Conservation (phyloP, 2,888 invertebrate species). For the Molorchus minor region DNA sequence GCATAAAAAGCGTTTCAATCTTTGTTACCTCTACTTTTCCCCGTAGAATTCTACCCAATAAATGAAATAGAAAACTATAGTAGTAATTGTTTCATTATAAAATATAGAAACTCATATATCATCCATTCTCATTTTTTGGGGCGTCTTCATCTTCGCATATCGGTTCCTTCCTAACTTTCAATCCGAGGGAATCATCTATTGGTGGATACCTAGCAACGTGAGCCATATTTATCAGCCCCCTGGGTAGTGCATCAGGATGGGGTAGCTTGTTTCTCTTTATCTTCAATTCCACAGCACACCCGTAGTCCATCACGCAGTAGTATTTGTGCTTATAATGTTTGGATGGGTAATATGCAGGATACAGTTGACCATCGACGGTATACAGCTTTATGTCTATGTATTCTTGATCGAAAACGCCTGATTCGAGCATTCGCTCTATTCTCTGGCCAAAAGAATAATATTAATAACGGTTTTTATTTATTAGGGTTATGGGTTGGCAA, state of each 20-base stretch:
- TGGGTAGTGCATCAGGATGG: conserved; percentile 46
- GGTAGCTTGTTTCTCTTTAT: conserved; percentile 54
- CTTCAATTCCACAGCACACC: conserved; percentile 55
- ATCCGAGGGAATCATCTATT: conserved; percentile 39
- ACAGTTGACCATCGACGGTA: conserved; percentile 56
- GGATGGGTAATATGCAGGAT: conserved; percentile 61
- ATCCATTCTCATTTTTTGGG: conserved; percentile 1
- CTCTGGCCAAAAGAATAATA: conserved; percentile 50
- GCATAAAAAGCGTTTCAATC: too few relatives aligned
- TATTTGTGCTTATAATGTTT: conserved; percentile 66
- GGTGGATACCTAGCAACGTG: conserved; percentile 54
- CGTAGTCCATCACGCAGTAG: conserved; percentile 66
- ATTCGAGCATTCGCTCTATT: conserved; percentile 59
- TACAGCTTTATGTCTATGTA: conserved; percentile 63
- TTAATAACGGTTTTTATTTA: too few relatives aligned
- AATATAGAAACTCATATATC: too few relatives aligned
- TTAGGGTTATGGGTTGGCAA: too few relatives aligned
- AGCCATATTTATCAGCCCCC: conserved; percentile 10
- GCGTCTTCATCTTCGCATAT: too few relatives aligned
- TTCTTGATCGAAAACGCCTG: conserved; percentile 60
- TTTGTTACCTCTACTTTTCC: too few relatives aligned
- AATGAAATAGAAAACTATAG: too few relatives aligned
- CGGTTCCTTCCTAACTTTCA: conserved; percentile 6
- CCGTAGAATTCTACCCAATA: too few relatives aligned
- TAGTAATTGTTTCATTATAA: too few relatives aligned